Percentiles rank a stretch among this genome's conserved stretches.
Evolutionary conservation across 1,140 invertebrate genomes (phyloP).

Genomic region (Brachionus plicatilis): DNA sequence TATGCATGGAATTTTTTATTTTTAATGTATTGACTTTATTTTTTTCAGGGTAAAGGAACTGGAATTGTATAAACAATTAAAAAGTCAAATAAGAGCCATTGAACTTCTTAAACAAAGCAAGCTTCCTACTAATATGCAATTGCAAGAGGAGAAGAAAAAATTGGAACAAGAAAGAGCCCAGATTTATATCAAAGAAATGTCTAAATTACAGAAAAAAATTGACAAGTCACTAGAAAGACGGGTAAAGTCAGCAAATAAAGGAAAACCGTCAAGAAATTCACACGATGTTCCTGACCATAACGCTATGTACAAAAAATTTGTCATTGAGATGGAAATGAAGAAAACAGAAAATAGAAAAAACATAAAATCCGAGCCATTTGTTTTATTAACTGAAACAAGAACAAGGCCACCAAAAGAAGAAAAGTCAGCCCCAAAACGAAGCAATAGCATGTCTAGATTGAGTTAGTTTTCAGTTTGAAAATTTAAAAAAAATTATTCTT

Average conservation of each 20-base stretch:
- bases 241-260: not conserved
- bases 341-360: constrained; percentile 26
- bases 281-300: constrained; percentile 37
- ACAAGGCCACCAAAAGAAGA: not conserved
- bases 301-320: constrained; percentile 24
- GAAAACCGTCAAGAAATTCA: not conserved
- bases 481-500: not conserved
- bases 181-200: not conserved
- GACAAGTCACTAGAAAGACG: constrained; percentile 11
- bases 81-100: constrained; percentile 19
- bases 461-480: not conserved
- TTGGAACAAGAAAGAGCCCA: constrained; percentile 32
- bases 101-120: constrained; percentile 12
- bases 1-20: not conserved
- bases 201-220: constrained; percentile 32
- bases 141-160: constrained; percentile 29
- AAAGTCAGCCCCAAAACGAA: not conserved
- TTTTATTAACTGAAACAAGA: not conserved
- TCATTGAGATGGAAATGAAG: constrained; percentile 15
- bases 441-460: constrained; percentile 34
- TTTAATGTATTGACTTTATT: not conserved
- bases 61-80: not conserved
- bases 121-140: constrained; percentile 18
- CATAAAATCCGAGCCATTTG: not conserved
- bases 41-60: constrained; percentile 10